phyloP scores from a whole-genome alignment of 2,113 vertebrate species.

The Talpa occidentalis region DNA sequence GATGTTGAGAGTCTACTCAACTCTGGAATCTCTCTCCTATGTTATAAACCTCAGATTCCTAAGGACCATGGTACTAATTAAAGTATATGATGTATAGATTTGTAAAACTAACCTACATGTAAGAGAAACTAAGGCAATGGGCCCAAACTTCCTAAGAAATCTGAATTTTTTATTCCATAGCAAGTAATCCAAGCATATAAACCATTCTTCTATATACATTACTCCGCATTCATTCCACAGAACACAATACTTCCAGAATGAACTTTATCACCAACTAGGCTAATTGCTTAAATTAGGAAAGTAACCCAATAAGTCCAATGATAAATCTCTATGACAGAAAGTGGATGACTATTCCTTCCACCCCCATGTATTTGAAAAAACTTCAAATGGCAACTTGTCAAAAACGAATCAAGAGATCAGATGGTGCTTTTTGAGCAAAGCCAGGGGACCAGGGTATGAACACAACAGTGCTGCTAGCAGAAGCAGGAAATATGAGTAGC shows the following conservation, averaged over 20 bases:
- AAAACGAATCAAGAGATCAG: slow-evolving; percentile 28
- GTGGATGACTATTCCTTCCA: not conserved
- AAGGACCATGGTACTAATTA: not conserved
- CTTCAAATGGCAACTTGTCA: not conserved
- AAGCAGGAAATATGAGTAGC: not conserved
- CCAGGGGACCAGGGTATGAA: not conserved
- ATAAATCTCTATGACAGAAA: not conserved
- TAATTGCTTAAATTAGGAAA: not conserved
- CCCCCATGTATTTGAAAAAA: not conserved
- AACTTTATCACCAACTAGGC: not conserved
- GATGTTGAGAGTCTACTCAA: slow-evolving; percentile 34
- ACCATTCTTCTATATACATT: not conserved
- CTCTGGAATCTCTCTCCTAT: not conserved
- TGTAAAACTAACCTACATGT: not conserved
- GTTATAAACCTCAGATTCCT: slow-evolving; percentile 15
- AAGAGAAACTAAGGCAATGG: not conserved
- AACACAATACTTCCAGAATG: not conserved
- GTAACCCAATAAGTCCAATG: not conserved
- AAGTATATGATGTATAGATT: not conserved
- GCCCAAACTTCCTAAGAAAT: slow-evolving; percentile 24
- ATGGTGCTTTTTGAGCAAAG: not conserved
- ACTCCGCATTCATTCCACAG: not conserved
- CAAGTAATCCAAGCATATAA: not conserved
- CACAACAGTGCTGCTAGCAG: not conserved
- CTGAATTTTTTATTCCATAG: not conserved